These are phyloP conservation scores for Conus canariensis DNA, from an alignment of 2,888 invertebrate genomes.

Conservation along the genomic window DNA sequence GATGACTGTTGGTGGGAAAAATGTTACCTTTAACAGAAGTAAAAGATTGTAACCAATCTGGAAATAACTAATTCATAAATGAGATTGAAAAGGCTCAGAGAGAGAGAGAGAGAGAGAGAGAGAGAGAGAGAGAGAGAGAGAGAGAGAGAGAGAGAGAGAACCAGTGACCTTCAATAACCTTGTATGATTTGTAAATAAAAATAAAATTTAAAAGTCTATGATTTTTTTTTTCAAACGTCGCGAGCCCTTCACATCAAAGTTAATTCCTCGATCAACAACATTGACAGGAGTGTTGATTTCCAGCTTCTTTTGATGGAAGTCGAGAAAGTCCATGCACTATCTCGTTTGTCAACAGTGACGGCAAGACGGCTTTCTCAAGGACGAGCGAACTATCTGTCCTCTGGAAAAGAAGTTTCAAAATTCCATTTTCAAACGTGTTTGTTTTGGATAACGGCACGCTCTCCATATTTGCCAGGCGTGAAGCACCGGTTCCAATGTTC, in stretches of 20 bases:
- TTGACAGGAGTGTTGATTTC: not conserved
- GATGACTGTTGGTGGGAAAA: too few relatives aligned
- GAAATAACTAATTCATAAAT: not conserved
- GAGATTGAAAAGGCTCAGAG: not conserved
- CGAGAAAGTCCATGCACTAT: not conserved
- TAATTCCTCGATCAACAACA: not conserved
- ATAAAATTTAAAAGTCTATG: too few relatives aligned
- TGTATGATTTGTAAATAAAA: too few relatives aligned
- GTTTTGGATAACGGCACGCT: constrained; percentile 6
- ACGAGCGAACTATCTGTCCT: not conserved
- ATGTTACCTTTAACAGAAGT: too few relatives aligned
- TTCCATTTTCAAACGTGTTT: not conserved
- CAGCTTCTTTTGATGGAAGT: not conserved
- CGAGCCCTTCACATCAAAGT: not conserved
- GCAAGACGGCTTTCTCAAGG: not conserved
- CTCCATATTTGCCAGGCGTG: not conserved
- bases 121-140: constrained; percentile 23
- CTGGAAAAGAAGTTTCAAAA: not conserved
- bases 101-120: constrained; percentile 19
- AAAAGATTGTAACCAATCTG: not conserved
- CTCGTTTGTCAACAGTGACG: not conserved
- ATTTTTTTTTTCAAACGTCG: not conserved
- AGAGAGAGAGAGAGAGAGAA: constrained; percentile 27
- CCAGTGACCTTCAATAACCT: not conserved
- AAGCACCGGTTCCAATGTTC: not conserved